Evolutionary conservation across 2,113 vertebrate genomes (phyloP), one percentile per base, ranked within the genome.

Genomic region (Macquaria australasica): DNA sequence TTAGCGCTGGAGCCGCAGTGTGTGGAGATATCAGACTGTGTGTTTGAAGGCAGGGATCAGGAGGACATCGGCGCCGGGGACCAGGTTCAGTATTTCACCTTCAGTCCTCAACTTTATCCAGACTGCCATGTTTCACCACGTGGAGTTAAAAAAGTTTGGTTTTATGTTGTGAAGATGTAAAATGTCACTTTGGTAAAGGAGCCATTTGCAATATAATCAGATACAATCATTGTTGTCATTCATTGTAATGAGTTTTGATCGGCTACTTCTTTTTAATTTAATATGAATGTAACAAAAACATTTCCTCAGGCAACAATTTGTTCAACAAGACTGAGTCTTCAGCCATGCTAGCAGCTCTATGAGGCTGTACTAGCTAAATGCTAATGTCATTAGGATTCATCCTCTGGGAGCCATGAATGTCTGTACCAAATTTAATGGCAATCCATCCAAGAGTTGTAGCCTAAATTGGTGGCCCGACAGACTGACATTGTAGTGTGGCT

Each of bases 51-150:
- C 48, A 51, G 91, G 73, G 85, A 92, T 3, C 90, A 93, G 50
- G 95, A 96, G 56, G 91, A 96, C 83, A 95, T 96, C 48, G 96
- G 95, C 1, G 96, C 96, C 1, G 96, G 96, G 7, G 96, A 96
- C 82, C 95, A 96, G 94, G 95, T 96, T 67, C 50, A 66, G 62
- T 62, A n/a, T 73, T 31, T 69, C 1, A 66, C 16, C 66, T 87
- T 51, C 9, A 28, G 15, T 50, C 60, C 25, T 73, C 9, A 16
- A n/a, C 23, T 41, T 48, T 14, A 31, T 18, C 68, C 18, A 16
- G 39, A 10, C 43, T 51, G 11, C 21, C 60, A 18, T 53, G 23
- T 55, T 73, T 70, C 51, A 34, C 34, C 39, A 2, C 20, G 0
- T 64, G 10, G 25, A 25, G 8, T 21, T 5, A 20, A 21, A 23